Evolutionary conservation across 2,888 invertebrate species (phyloP).

Genomic region (Coenonympha glycerion): DNA sequence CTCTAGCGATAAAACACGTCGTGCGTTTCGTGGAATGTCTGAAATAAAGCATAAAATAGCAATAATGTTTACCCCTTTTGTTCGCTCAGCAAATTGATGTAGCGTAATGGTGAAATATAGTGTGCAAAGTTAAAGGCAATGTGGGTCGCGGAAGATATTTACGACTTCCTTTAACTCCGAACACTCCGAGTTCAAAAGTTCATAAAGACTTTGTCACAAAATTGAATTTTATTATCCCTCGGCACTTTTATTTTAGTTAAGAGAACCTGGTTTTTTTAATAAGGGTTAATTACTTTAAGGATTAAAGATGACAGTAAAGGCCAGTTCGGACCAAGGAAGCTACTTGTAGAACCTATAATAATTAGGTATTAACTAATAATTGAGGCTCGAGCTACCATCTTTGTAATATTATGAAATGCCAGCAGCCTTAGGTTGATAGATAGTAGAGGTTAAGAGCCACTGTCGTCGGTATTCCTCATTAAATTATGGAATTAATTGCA

Average conservation of each 20-base stretch:
- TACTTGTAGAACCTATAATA: no score
- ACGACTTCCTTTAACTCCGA: conserved; percentile 20
- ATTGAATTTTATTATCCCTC: conserved; percentile 3
- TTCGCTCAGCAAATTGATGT: conserved; percentile 10
- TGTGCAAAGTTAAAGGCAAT: conserved; percentile 16
- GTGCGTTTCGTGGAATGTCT: not conserved
- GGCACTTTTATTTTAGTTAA: not conserved
- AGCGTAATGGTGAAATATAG: conserved; percentile 14
- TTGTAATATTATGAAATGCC: no score
- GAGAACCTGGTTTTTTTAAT: not conserved
- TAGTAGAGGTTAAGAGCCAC: no score
- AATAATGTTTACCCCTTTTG: conserved; percentile 10
- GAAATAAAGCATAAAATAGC: conserved; percentile 1
- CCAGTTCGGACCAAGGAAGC: no score
- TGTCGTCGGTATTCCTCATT: no score
- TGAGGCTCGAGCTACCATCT: no score
- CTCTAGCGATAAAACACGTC: not conserved
- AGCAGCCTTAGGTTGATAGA: no score
- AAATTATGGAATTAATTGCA: no score
- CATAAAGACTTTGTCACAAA: not conserved
- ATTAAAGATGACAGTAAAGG: no score
- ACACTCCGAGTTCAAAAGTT: conserved; percentile 2
- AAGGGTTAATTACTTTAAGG: not conserved
- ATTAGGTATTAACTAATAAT: no score
- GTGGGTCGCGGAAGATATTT: conserved; percentile 22